Base-by-base conservation (phyloP, 2,113 vertebrate species). In the Acanthisitta chloris region DNA sequence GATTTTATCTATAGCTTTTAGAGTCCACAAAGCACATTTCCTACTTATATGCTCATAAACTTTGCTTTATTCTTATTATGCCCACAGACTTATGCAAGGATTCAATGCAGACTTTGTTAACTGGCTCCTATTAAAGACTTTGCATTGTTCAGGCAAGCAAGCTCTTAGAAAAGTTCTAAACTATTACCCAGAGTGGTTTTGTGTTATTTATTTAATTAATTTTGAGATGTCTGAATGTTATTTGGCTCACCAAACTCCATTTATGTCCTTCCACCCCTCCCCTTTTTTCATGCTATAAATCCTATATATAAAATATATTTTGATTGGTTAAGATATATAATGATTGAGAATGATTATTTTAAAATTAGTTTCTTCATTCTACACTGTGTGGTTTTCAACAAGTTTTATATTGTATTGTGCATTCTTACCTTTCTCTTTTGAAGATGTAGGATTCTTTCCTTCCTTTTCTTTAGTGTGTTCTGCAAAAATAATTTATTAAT, bases 351-450 rank as follows among this genome's bases (percentile, higher is more conserved):
- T 9, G 5, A 58, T 26, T 61, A 18, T 54, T 93, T 46, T 12
- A 36, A 78, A 93, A 46, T 33, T 12, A 61, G 1, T 25, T 26
- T 33, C 3, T 40, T 93, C 21, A 18, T 64, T 78, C 11, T 42
- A 38, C 3, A 57, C 58, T 15, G 6, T 70, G 24, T 18, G 3
- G 2, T 46, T 77, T 90, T 66, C 36, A 92, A 4, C 2, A 61
- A 65, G 13, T 57, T 57, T 17, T 62, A 18, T 20, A 58, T 85
- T 70, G 12, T 43, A 25, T 62, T 66, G 19, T 46, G 6, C n/a
- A 40, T 38, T 36, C 79, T 90, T 94, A 94, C 94, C 94, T 97
- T 94, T 96, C 52, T 93, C 86, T 90, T 96, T 96, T 42, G 79
- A 73, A 88, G 80, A 5, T 43, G 81, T 57, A 62, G 92, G 54